phyloP scores from a whole-genome alignment of 2,113 vertebrate species.

The Calidris pugnax region DNA sequence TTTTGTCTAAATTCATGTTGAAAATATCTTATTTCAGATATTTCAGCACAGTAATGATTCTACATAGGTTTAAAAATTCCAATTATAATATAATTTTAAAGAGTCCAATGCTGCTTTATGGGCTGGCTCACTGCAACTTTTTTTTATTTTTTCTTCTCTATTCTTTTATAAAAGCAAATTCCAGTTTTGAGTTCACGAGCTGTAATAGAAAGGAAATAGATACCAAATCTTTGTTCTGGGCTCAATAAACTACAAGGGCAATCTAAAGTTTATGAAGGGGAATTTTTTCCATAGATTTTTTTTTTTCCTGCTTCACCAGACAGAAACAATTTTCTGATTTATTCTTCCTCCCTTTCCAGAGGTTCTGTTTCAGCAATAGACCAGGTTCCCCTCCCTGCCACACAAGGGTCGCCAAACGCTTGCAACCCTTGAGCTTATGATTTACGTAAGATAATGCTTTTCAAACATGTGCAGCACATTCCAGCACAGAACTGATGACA shows the following conservation, averaged over 20 bases:
- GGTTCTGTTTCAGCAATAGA: constrained; percentile 25
- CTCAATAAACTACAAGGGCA: not conserved
- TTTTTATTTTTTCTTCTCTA: not conserved
- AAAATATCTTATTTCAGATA: not conserved
- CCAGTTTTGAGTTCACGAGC: not conserved
- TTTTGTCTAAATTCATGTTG: not conserved
- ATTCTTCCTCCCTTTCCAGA: constrained; percentile 2
- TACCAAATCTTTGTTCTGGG: not conserved
- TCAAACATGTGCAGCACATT: not conserved
- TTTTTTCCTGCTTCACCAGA: not conserved
- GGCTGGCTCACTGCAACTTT: not conserved
- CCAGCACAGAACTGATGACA: not conserved
- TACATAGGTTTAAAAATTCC: not conserved
- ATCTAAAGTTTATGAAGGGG: not conserved
- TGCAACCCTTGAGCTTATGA: not conserved
- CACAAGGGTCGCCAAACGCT: not conserved
- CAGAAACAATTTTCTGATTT: constrained; percentile 11
- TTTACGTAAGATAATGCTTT: not conserved
- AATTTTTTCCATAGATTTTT: constrained; percentile 18
- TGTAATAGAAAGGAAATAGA: constrained; percentile 18
- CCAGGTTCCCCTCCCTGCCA: not conserved
- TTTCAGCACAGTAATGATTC: not conserved
- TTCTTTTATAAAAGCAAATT: not conserved
- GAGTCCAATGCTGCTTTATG: not conserved
- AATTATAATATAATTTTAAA: not conserved